phyloP scores from a whole-genome alignment of 2,888 invertebrate species.

The Biston betularia region DNA sequence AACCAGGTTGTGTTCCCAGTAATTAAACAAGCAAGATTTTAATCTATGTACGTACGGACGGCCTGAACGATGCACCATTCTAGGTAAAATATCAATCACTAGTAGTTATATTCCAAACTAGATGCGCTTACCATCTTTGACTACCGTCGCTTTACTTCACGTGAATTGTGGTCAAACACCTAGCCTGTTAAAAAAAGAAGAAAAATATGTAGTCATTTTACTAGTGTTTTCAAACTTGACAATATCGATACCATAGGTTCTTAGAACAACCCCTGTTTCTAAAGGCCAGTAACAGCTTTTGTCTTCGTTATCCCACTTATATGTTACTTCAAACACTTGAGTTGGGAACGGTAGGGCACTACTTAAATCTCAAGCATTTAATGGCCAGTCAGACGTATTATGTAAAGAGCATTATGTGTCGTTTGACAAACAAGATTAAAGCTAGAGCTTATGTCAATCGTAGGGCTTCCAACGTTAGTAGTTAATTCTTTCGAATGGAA shows the following conservation, averaged over 20 bases:
- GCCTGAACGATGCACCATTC: constrained; percentile 32
- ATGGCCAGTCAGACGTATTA: constrained; percentile 51
- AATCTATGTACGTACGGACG: constrained; percentile 44
- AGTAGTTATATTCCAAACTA: background rate
- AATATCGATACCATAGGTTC: background rate
- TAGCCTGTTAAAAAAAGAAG: no score
- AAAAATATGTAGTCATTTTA: background rate
- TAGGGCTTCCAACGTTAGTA: constrained; percentile 52
- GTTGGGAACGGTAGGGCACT: constrained; percentile 11
- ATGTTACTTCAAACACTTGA: constrained; percentile 16
- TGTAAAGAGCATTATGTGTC: constrained; percentile 53
- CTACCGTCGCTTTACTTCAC: no score
- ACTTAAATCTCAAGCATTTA: constrained; percentile 44
- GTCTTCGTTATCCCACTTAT: constrained; percentile 23
- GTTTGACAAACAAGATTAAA: constrained; percentile 61
- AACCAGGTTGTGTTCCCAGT: constrained; percentile 54
- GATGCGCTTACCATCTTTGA: no score
- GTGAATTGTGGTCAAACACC: no score
- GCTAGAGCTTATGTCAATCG: constrained; percentile 47
- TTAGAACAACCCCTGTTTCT: constrained; percentile 9
- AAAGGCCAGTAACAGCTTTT: constrained; percentile 20
- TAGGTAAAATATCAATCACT: constrained; percentile 24
- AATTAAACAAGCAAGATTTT: constrained; percentile 63
- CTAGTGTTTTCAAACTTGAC: constrained; percentile 14
- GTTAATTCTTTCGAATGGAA: constrained; percentile 23